Evolutionary conservation across 1,140 invertebrate species (phyloP).

Genomic region (Pomacea maculata): DNA sequence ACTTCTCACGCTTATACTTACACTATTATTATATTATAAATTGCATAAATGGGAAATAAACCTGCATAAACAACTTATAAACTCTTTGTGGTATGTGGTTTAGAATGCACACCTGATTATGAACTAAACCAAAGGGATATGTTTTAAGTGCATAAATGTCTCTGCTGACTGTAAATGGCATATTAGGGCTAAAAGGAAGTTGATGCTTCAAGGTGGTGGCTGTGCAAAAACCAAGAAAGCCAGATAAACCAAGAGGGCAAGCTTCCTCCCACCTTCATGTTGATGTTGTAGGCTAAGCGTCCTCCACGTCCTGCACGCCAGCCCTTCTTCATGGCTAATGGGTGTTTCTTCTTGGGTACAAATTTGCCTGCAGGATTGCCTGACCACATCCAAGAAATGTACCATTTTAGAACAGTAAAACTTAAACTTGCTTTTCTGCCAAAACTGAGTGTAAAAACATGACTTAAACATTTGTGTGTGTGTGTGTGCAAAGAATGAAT

Average conservation of each 20-base stretch:
- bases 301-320: constrained; percentile 53
- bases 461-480: neutral
- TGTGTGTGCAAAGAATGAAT: neutral
- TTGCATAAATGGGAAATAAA: too few relatives aligned
- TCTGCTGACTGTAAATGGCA: too few relatives aligned
- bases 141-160: too few relatives aligned
- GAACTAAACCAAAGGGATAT: too few relatives aligned
- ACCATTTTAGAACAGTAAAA: neutral
- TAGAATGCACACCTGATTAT: too few relatives aligned
- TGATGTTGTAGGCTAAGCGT: constrained; percentile 45
- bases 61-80: too few relatives aligned
- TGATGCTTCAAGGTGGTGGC: too few relatives aligned
- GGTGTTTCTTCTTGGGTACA: constrained; percentile 41
- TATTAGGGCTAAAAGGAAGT: too few relatives aligned
- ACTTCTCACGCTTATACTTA: too few relatives aligned
- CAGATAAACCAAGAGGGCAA: neutral
- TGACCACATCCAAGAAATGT: neutral
- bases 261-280: constrained; percentile 21
- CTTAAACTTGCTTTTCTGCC: neutral
- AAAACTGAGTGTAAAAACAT: neutral
- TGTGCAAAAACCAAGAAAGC: too few relatives aligned
- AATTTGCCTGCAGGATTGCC: constrained; percentile 9
- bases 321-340: constrained; percentile 44
- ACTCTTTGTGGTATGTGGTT: too few relatives aligned
- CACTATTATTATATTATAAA: too few relatives aligned